Percentiles rank a stretch among this genome's conserved stretches.
These are phyloP conservation scores for Lasioglossum albipes DNA, from an alignment of 1,140 invertebrate species.

Conservation along the genomic window DNA sequence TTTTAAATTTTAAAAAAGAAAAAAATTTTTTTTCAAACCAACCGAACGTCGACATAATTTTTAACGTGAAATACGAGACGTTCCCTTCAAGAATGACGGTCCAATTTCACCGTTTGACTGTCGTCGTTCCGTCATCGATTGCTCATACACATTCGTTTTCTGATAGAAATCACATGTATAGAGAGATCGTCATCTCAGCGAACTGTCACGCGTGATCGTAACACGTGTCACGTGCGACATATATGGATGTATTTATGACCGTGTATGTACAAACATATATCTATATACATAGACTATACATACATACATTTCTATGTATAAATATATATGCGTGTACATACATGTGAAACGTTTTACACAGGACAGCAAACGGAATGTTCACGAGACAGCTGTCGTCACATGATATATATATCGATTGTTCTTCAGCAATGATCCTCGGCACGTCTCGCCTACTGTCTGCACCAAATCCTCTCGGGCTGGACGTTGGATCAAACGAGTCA, in stretches of 20 bases:
- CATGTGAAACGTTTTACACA: constrained; percentile 57
- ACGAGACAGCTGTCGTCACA: constrained; percentile 65
- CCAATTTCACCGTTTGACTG: constrained; percentile 16
- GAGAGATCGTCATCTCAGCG: constrained; percentile 8
- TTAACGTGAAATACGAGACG: background rate
- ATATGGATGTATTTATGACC: constrained; percentile 10
- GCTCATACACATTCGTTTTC: constrained; percentile 8
- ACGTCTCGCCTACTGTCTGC: constrained; percentile 69
- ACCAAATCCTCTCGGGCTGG: constrained; percentile 56
- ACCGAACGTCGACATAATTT: background rate
- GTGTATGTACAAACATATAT: constrained; percentile 19
- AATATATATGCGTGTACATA: constrained; percentile 24
- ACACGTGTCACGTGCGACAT: constrained; percentile 23
- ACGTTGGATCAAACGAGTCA: constrained; percentile 58
- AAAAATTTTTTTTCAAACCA: no score
- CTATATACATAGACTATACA: background rate
- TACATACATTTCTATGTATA: background rate
- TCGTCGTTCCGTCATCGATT: constrained; percentile 15
- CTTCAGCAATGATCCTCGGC: constrained; percentile 67
- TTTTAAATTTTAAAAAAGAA: no score
- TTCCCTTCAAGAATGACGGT: background rate
- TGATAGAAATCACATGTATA: constrained; percentile 18
- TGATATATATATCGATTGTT: constrained; percentile 63
- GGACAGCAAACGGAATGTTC: constrained; percentile 66
- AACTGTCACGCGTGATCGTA: constrained; percentile 21